Evolutionary conservation across 1,140 invertebrate genomes (phyloP).

Genomic region (Lasioglossum baleicum): DNA sequence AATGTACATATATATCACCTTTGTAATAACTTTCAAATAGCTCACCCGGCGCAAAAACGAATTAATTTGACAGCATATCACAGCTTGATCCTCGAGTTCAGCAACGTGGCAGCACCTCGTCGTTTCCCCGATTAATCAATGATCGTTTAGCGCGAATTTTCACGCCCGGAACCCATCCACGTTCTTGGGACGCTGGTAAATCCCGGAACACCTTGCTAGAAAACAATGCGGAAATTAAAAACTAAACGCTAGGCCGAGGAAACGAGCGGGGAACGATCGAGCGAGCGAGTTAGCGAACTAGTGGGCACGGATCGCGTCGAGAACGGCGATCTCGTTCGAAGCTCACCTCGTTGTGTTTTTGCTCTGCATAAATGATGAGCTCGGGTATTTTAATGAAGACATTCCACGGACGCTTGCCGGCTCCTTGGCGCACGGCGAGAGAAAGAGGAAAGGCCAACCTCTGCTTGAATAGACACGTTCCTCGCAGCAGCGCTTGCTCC

Average conservation of each 20-base stretch:
- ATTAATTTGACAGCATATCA: too few relatives aligned
- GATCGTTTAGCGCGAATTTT: slow-evolving; percentile 17
- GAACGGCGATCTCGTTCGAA: slow-evolving; percentile 31
- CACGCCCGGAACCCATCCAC: neutral
- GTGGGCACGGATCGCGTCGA: slow-evolving; percentile 3
- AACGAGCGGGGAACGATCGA: neutral
- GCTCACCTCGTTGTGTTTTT: slow-evolving; percentile 70
- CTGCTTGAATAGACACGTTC: slow-evolving; percentile 56
- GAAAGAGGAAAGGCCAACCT: slow-evolving; percentile 52
- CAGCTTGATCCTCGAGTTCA: too few relatives aligned
- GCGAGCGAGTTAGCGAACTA: too few relatives aligned
- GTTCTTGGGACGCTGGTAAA: slow-evolving; percentile 5
- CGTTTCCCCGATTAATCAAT: neutral
- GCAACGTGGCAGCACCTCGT: too few relatives aligned
- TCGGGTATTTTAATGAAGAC: slow-evolving; percentile 74
- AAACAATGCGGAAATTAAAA: slow-evolving; percentile 51
- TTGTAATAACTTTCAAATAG: too few relatives aligned
- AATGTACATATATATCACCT: too few relatives aligned
- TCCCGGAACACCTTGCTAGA: slow-evolving; percentile 8
- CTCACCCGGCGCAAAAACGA: too few relatives aligned
- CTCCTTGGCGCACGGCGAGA: slow-evolving; percentile 62
- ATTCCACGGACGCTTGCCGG: slow-evolving; percentile 69
- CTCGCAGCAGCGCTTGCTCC: slow-evolving; percentile 22
- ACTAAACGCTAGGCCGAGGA: slow-evolving; percentile 26
- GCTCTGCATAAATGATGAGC: slow-evolving; percentile 75